These are phyloP conservation scores for Trichogramma evanescens DNA, from an alignment of 2,888 invertebrate genomes.

Conservation along the genomic window DNA sequence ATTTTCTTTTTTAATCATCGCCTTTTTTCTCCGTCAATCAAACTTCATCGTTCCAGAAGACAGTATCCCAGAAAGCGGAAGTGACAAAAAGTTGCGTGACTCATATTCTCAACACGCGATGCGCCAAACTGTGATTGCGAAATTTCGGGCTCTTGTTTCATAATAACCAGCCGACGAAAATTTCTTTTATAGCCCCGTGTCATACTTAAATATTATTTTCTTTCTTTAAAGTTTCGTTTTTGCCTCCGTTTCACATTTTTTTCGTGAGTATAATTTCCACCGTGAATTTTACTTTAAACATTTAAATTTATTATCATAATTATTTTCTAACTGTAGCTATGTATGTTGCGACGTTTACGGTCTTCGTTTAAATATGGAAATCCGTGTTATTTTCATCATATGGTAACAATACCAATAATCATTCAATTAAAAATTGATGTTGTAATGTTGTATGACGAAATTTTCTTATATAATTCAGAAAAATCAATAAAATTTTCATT, in stretches of 20 bases:
- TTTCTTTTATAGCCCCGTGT: background rate
- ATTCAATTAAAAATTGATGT: no score
- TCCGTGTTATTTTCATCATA: constrained; percentile 12
- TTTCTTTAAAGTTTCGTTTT: background rate
- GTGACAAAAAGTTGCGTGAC: constrained; percentile 20
- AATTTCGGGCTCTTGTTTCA: constrained; percentile 20
- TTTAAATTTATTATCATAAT: background rate
- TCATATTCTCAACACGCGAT: constrained; percentile 9
- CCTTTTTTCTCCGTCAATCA: constrained; percentile 1
- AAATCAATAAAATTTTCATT: no score
- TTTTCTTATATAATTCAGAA: no score
- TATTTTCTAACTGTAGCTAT: background rate
- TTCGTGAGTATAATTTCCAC: constrained; percentile 3
- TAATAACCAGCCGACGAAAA: constrained; percentile 9
- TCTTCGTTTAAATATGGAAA: constrained; percentile 12
- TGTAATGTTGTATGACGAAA: no score
- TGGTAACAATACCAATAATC: background rate
- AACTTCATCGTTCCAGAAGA: constrained; percentile 17
- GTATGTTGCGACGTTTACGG: constrained; percentile 19
- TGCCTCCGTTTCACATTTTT: background rate
- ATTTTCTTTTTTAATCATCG: constrained; percentile 11
- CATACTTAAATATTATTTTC: background rate
- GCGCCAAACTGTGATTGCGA: constrained; percentile 22
- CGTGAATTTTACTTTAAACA: constrained; percentile 1
- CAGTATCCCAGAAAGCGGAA: constrained; percentile 18